Evolutionary conservation across 2,797 vertebrate species (phyloP).

Genomic region (Adelosebastes latens): DNA sequence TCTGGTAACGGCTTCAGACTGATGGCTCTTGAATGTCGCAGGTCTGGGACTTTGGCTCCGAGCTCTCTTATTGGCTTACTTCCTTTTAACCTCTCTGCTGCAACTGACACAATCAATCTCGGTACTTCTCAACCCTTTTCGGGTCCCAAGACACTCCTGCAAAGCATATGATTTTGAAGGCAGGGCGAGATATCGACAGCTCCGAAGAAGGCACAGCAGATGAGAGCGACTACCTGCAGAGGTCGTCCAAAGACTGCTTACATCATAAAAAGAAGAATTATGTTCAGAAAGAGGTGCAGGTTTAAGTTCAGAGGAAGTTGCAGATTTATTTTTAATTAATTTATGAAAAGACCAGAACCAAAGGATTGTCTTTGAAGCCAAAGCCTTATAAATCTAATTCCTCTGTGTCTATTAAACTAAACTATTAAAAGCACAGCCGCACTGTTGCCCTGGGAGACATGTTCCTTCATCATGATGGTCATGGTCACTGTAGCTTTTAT

Average conservation of each 20-base stretch:
- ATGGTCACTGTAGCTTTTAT: not conserved
- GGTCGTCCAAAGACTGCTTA: slow-evolving; percentile 31
- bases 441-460: not conserved
- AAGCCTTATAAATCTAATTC: not conserved
- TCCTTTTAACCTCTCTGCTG: slow-evolving; percentile 50
- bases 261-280: not conserved
- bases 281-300: not conserved
- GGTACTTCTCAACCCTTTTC: not conserved
- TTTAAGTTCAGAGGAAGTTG: not conserved
- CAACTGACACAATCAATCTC: slow-evolving; percentile 47
- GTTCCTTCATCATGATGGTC: not conserved
- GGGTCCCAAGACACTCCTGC: slow-evolving; percentile 1
- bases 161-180: slow-evolving; percentile 21
- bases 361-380: not conserved
- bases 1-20: slow-evolving; percentile 22
- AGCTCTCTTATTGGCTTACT: slow-evolving; percentile 41
- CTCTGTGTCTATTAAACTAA: not conserved
- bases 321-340: no score
- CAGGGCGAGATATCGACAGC: slow-evolving; percentile 16
- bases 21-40: slow-evolving; percentile 36
- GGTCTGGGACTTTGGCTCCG: slow-evolving; percentile 33
- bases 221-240: slow-evolving; percentile 23
- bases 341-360: not conserved
- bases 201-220: slow-evolving; percentile 24
- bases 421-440: not conserved